Evolutionary conservation across 1,140 invertebrate species (phyloP), one percentile per base, ranked within the genome.

Genomic region (Drosophila nasuta): DNA sequence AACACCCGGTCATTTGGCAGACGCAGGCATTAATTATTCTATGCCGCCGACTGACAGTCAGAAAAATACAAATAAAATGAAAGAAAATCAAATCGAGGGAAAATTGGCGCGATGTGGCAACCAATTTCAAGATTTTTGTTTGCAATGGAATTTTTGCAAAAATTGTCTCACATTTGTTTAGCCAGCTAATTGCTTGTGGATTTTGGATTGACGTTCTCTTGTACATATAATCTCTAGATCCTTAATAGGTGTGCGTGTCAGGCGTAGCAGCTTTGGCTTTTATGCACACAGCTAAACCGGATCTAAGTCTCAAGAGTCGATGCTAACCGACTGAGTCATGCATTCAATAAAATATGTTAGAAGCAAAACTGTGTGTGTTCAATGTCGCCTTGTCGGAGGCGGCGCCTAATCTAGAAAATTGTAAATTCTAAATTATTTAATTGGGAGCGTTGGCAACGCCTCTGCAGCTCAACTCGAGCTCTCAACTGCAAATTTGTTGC

Each of bases 381-480:
- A 73, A 73, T 73, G 70, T 73, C 70, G 70, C 45, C 63, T 20
- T 48, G 65, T 60, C 56, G 64, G 56, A 74, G 71, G 64, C 71
- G 71, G 71, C 71, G 71, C 71, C 71, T 54, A 74, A 74, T 74
- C 71, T 74, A 68, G 64, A 60, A 74, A 68, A 74, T 74, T 74
- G 64, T 68, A 74, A 73, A 74, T 68, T 74, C 48, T 68, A 74
- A 73, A 74, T 68, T 74, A 68, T 74, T 68, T 74, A 74, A 74
- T 74, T 74, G 71, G 57, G 64, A 56, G 48, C 71, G 71, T 56
- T 68, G 56, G 49, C 64, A 56, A 74, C 71, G 71, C 71, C 71
- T 74, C 64, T 74, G 71, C 64, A 56, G 30, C 7, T 41, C n/a
- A 45, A 28, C 62, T 10, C 35, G 35, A 10, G 17, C 7, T 43